Evolutionary conservation across 2,113 vertebrate species (phyloP).

Genomic region (Ptilonorhynchus violaceus): DNA sequence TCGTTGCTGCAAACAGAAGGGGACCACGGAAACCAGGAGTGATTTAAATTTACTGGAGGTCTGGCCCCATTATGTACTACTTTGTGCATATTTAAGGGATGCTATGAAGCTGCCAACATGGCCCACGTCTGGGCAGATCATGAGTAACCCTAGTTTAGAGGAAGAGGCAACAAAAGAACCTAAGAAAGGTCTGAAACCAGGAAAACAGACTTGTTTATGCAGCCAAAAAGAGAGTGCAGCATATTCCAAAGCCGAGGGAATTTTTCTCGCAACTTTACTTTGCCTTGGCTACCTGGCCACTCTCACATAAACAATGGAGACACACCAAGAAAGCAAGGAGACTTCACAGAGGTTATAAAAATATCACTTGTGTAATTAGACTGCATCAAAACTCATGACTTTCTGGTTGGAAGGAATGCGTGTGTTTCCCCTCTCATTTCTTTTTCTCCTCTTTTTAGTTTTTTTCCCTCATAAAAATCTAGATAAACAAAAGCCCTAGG

Average conservation of each 20-base stretch:
- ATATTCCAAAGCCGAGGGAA: conserved; percentile 34
- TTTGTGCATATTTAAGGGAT: background rate
- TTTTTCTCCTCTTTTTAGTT: conserved; percentile 2
- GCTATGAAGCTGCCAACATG: background rate
- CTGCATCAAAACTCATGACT: conserved; percentile 72
- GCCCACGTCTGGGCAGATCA: conserved; percentile 4
- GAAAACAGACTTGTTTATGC: conserved; percentile 65
- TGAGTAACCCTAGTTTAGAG: conserved; percentile 27
- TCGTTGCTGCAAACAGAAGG: background rate
- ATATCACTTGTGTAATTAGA: conserved; percentile 72
- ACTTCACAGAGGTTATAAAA: conserved; percentile 70
- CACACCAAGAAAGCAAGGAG: conserved; percentile 61
- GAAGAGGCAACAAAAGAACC: conserved; percentile 18
- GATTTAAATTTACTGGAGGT: background rate
- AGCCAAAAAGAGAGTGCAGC: conserved; percentile 54
- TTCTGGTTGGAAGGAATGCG: conserved; percentile 58
- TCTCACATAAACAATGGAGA: conserved; percentile 66
- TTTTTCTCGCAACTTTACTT: conserved; percentile 28
- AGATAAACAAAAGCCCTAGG: conserved; percentile 69
- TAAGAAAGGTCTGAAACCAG: conserved; percentile 18
- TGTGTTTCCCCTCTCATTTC: conserved; percentile 54
- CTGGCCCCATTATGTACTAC: background rate
- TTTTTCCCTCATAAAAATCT: conserved; percentile 40
- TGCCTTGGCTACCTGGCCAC: conserved; percentile 65
- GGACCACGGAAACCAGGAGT: background rate